Base-by-base conservation (phyloP, 2,113 vertebrate genomes). In the Calyptommatus sinebrachiatus region DNA sequence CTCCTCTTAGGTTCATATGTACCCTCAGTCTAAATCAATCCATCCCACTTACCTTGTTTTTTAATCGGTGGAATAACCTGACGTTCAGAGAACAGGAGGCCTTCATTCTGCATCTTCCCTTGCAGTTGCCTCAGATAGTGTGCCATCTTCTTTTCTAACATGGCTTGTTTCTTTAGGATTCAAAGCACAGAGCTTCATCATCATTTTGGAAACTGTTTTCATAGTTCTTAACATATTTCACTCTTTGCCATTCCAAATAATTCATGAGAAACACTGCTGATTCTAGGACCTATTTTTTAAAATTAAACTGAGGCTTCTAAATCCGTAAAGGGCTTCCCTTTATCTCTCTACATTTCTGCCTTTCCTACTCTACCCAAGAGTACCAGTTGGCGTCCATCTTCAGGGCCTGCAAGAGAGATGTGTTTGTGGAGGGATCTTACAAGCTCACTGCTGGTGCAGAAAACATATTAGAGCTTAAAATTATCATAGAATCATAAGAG, bases 131-230 rank as follows among this genome's bases (percentile, higher is more conserved):
- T 85, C 85, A 92, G 85, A 77, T 92, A 90, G 73, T 88, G 82
- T 22, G 89, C 90, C 92, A 92, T 92, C 85, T 91, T 92, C 86
- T 86, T 92, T 83, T 93, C 91, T 67, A 92, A 45, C 46, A 91
- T 31, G 20, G 50, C 83, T 86, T 90, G 78, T 88, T 92, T 91
- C 91, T 93, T 70, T 76, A 89, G 83, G 60, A 73, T 78, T 53
- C 68, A 68, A 77, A 57, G 41, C 80, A 62, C 8, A 26, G 45
- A 5, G 8, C 41, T 6, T 50, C 61, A 22, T 1, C 63, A 66
- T 11, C 12, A 29, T 66, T 28, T 66, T 14, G 8, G 65, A 29
- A 31, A 57, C 18, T 29, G 5, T 16, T 66, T 20, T n/a, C 9
- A 28, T n/a, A 11, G 62, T 65, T n/a, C 50, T 7, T 48, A 48